Base-by-base conservation (phyloP, 2,113 vertebrate species). In the Marcusenius ussheri region DNA sequence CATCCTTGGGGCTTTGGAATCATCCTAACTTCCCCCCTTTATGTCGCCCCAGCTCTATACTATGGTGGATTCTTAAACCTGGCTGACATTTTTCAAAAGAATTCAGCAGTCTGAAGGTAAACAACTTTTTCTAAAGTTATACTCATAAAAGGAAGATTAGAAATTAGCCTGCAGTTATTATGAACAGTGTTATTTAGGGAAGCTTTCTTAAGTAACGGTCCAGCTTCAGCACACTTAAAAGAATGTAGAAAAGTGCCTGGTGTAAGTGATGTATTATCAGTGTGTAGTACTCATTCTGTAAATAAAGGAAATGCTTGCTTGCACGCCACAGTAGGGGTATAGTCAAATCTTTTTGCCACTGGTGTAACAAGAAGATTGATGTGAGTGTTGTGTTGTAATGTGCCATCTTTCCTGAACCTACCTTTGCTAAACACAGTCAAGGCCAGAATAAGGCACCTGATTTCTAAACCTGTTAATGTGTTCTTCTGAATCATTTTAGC, bases 401-500 rank as follows among this genome's bases (percentile, higher is more conserved):
- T 15, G 89, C 84, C 90, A 88, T 93, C 47, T 89, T 91, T 90
- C 66, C 83, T n/a, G 8, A 88, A 91, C 89, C 92, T 91, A 11
- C 93, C 92, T 92, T 89, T 83, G 42, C 91, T 93, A 27, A 87
- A 49, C 77, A 58, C 89, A 51, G 17, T 24, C 49, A 66, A 87
- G 77, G 56, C 39, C 42, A 90, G 86, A 58, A 51, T 90, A 89
- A 93, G 83, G 93, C 94, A 94, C 93, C 94, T 93, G 94, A 95
- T 93, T 91, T 91, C 91, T 90, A 94, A 95, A 94, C 89, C n/a
- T 94, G 91, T 90, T 93, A 90, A 90, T 24, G 53, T 90, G 66
- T 24, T 92, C 91, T 91, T 89, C 93, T 93, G 5, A 39, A 77
- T 77, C 31, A 19, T 77, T 77, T 77, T 77, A 35, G 56, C 56